These are phyloP conservation scores for Sciaenops ocellatus DNA, from an alignment of 2,797 vertebrate species.

Conservation along the genomic window DNA sequence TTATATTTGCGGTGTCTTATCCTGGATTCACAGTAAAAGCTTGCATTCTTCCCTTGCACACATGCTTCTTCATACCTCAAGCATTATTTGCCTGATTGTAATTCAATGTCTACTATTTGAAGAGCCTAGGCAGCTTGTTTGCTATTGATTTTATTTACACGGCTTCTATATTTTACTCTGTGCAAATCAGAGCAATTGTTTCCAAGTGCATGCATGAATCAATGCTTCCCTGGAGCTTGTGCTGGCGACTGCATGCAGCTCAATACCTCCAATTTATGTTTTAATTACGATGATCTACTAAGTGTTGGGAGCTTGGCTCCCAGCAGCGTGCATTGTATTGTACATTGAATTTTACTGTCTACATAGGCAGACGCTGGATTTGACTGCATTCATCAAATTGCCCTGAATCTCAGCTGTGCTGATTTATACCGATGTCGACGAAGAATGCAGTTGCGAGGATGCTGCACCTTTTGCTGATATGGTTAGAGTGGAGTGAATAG, in stretches of 20 bases:
- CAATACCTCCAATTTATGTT: conserved; percentile 83
- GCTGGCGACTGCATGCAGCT: conserved; percentile 62
- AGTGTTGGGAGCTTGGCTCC: conserved; percentile 56
- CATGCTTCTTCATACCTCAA: conserved; percentile 11
- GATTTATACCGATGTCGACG: conserved; percentile 24
- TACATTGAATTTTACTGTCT: conserved; percentile 41
- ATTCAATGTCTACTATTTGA: conserved; percentile 65
- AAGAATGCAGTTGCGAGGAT: not conserved
- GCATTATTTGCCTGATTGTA: conserved; percentile 58
- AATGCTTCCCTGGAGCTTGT: conserved; percentile 62
- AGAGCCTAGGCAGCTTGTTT: conserved; percentile 60
- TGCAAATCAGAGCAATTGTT: conserved; percentile 80
- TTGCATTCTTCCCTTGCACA: conserved; percentile 19
- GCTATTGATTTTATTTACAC: conserved; percentile 80
- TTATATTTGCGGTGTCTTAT: conserved; percentile 9
- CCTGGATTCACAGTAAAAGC: conserved; percentile 4
- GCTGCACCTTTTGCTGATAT: not conserved
- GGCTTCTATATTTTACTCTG: conserved; percentile 72
- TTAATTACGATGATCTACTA: conserved; percentile 84
- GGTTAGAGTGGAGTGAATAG: conserved; percentile 4
- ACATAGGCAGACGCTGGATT: not conserved
- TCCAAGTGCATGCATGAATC: conserved; percentile 80
- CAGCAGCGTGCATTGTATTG: conserved; percentile 8
- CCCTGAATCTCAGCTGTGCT: not conserved
- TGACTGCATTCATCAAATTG: conserved; percentile 24